These are phyloP conservation scores for Heliconius hortense DNA, from an alignment of 2,888 invertebrate genomes.

Conservation along the genomic window DNA sequence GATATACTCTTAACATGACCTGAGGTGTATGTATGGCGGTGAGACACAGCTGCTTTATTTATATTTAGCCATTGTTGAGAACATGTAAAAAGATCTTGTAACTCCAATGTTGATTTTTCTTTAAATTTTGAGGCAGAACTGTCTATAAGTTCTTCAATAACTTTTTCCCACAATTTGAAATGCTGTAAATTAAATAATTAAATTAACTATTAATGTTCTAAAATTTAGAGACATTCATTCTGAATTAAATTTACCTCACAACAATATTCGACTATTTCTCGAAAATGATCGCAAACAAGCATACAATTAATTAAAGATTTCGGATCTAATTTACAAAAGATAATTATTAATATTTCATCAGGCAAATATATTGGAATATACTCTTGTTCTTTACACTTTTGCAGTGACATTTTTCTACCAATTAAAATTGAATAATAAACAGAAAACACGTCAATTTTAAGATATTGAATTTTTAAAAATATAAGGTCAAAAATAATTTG, in stretches of 20 bases:
- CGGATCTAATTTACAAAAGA: conserved; percentile 50
- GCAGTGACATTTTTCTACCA: conserved; percentile 17
- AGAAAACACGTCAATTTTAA: no score
- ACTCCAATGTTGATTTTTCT: conserved; percentile 49
- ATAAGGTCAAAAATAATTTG: background rate
- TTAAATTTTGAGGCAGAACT: conserved; percentile 49
- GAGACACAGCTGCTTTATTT: conserved; percentile 39
- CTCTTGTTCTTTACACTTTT: conserved; percentile 16
- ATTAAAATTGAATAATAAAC: background rate
- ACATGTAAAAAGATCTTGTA: conserved; percentile 48
- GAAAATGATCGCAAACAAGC: conserved; percentile 54
- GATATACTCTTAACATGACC: conserved; percentile 47
- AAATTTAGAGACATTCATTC: background rate
- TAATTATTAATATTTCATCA: conserved; percentile 51
- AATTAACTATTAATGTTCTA: background rate
- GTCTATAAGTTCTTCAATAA: conserved; percentile 47
- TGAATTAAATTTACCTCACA: conserved; percentile 48
- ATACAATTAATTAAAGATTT: conserved; percentile 52
- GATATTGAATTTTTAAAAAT: background rate
- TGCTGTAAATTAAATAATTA: conserved; percentile 42
- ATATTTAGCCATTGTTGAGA: conserved; percentile 53
- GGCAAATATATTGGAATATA: conserved; percentile 51
- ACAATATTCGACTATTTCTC: conserved; percentile 47
- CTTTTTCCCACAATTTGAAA: conserved; percentile 46
- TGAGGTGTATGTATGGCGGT: conserved; percentile 37